Evolutionary conservation across 2,797 vertebrate species (phyloP), one percentile per base, ranked within the genome.

Genomic region (Ciconia nigra): DNA sequence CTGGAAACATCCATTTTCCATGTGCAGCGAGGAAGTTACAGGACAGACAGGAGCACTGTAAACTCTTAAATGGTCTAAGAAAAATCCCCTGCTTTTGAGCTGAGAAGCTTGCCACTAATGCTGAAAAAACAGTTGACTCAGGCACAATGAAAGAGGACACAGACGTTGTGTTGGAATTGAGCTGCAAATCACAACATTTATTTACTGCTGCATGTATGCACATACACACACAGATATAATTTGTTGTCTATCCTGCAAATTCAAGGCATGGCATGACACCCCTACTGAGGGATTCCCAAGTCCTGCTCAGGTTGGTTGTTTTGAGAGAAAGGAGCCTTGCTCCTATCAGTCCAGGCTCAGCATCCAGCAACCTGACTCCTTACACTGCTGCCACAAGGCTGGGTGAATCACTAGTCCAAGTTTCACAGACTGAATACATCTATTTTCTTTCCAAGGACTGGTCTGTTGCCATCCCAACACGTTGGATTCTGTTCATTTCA

Each of bases 301-400:
- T 49, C 24, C 33, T 1, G 0, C 17, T 73, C 1, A 0, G 33
- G 25, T 3, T 58, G 47, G 5, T 44, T 49, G 8, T 44, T 83
- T 62, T 1, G 3, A 39, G 39, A 42, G 59, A 70, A 77, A 65
- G 42, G 39, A 93, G 24, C 21, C 13, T 29, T 54, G 39, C 10
- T 55, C 9, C 51, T 41, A 0, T 29, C 15, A 62, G 29, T 37
- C 35, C 78, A 70, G 31, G 47, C 39, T 74, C 76, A 71, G 61
- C 39, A 44, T 25, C 28, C 37, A 16, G 6, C 72, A 86, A n/a
- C 20, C 26, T 44, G 18, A 19, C 31, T 63, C 20, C 47, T 86
- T 18, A 35, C 31, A 24, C 17, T 35, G 20, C 67, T 47, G 19
- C 44, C 25, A 39, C 24, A 57, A n/a, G 44, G 21, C 37, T 67